These are phyloP conservation scores for Drosophila testacea DNA, from an alignment of 2,888 invertebrate species.

Conservation along the genomic window DNA sequence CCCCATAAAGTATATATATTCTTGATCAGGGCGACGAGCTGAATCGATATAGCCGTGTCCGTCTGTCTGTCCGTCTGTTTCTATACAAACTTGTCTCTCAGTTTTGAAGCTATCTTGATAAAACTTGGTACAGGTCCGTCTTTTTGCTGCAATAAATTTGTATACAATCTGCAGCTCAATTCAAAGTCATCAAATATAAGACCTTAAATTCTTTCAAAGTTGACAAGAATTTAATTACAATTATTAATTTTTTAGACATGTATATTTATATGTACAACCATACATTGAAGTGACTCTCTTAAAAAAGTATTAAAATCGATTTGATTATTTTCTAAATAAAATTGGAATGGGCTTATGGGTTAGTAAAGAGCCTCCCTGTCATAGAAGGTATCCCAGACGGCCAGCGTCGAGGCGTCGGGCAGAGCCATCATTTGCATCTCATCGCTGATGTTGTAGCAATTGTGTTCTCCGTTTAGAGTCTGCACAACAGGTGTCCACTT, in stretches of 20 bases:
- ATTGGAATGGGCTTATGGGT: not conserved
- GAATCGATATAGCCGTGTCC: too few relatives aligned
- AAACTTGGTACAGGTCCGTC: too few relatives aligned
- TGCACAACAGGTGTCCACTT: conserved; percentile 66
- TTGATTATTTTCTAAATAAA: not conserved
- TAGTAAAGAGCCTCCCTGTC: conserved; percentile 45
- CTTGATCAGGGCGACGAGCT: too few relatives aligned
- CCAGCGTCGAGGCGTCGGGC: conserved; percentile 69
- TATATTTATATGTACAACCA: not conserved
- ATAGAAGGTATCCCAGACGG: conserved; percentile 77
- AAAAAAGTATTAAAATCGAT: not conserved
- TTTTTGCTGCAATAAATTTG: too few relatives aligned
- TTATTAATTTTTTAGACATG: not conserved
- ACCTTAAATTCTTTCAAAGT: not conserved
- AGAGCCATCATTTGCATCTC: conserved; percentile 73
- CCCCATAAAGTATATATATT: too few relatives aligned
- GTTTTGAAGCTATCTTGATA: too few relatives aligned
- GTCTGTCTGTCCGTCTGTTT: too few relatives aligned
- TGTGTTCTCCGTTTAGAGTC: conserved; percentile 44
- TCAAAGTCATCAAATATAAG: not conserved
- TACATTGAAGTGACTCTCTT: not conserved
- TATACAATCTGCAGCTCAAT: not conserved
- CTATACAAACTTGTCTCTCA: too few relatives aligned
- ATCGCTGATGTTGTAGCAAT: conserved; percentile 80
- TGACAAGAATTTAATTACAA: conserved; percentile 8